These are phyloP conservation scores for Gastracanthus pulcherrimus DNA, from an alignment of 2,888 invertebrate genomes.

Conservation along the genomic window DNA sequence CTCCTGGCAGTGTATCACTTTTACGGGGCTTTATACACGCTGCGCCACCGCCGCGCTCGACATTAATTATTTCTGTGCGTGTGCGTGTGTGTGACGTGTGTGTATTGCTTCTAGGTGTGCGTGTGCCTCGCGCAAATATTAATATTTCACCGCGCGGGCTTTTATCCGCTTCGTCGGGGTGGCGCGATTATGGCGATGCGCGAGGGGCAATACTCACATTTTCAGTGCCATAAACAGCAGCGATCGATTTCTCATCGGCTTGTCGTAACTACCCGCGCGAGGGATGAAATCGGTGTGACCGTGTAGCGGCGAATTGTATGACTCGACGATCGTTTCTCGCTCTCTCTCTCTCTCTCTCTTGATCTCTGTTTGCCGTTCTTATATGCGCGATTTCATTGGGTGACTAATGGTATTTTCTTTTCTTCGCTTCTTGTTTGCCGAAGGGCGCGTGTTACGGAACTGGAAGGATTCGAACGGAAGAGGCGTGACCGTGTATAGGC, in stretches of 20 bases:
- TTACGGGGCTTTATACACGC: constrained; percentile 54
- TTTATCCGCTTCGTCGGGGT: constrained; percentile 23
- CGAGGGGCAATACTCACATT: constrained; percentile 18
- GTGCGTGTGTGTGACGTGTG: not conserved
- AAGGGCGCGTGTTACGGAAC: too few relatives aligned
- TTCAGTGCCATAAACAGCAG: constrained; percentile 22
- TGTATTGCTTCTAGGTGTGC: not conserved
- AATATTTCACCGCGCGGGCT: constrained; percentile 41
- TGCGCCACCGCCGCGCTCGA: constrained; percentile 15
- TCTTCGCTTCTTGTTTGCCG: not conserved
- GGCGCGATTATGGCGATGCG: constrained; percentile 6
- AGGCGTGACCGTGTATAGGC: too few relatives aligned
- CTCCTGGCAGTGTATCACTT: constrained; percentile 63
- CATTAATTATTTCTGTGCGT: constrained; percentile 60
- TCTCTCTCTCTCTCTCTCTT: too few relatives aligned
- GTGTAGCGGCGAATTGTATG: too few relatives aligned
- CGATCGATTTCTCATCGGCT: constrained; percentile 28
- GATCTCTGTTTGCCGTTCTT: not conserved
- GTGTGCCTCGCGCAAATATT: constrained; percentile 23
- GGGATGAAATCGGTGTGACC: not conserved
- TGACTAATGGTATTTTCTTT: not conserved
- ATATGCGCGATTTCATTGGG: not conserved
- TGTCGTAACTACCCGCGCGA: too few relatives aligned
- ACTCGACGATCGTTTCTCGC: too few relatives aligned
- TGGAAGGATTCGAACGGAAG: too few relatives aligned